Evolutionary conservation across 2,888 invertebrate species (phyloP), one percentile per base, ranked within the genome.

Genomic region (Drosophila fungiperda): DNA sequence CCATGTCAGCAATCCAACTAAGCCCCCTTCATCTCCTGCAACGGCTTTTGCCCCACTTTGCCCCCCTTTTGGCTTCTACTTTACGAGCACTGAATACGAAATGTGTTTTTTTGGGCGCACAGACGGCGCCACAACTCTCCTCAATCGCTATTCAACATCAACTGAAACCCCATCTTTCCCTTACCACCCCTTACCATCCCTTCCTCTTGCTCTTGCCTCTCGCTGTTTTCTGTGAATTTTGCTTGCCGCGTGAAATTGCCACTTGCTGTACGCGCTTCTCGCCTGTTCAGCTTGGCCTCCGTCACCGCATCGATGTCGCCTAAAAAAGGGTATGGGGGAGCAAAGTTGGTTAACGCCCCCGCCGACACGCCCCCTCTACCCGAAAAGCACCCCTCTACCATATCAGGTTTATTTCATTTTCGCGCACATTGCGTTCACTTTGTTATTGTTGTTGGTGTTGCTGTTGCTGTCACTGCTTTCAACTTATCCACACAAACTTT

Each of bases 221-320:
- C 15, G 8, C 1, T 23, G 50, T 33, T 45, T 11, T n/a, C 45
- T 35, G 32, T 57, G 64, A 66, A 68, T 40, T 73, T 69, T 58
- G 76, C 66, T 73, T 76, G 82, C 69, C 82, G 89, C 90, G 84
- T 89, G 72, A 90, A 87, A 90, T 87, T 87, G 84, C 87, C 89
- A 90, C 87, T 87, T 87, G 89, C 87, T 87, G 59, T 57, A 77
- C 87, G 74, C 80, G 84, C 91, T 90, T 80, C 64, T 78, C 91
- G 91, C 90, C 90, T 90, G 91, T 81, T 90, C 81, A 78, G 85
- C 78, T 91, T 91, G 90, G 90, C 91, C 84, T 82, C 87, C 84
- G 89, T 83, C 78, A 78, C 78, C 75, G 87, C 78, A 70, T 80
- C 89, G 76, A 72, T 72, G 83, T 75, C 63, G 78, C 58, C n/a